phyloP scores from a whole-genome alignment of 2,113 vertebrate genomes.

The Mellivora capensis region DNA sequence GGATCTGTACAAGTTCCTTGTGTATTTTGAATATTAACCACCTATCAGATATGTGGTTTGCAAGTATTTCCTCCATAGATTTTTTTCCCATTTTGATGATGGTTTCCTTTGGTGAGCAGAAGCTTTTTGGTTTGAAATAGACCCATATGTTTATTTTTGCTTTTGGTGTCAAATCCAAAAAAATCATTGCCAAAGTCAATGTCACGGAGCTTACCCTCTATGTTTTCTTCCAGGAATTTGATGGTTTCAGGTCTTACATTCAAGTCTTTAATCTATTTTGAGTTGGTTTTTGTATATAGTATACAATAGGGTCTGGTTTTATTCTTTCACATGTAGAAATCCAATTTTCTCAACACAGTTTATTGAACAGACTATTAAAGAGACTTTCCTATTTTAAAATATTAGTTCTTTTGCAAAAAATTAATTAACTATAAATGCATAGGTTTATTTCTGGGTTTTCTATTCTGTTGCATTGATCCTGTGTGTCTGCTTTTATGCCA shows the following conservation, averaged over 20 bases:
- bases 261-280: neutral
- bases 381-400: neutral
- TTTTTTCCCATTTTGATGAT: neutral
- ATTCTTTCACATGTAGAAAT: neutral
- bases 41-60: neutral
- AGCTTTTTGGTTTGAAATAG: neutral
- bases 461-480: neutral
- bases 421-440: neutral
- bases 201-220: neutral
- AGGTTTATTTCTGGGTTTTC: neutral
- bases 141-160: neutral
- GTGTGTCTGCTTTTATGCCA: neutral
- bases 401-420: neutral
- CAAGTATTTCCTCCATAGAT: neutral
- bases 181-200: neutral
- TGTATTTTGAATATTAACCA: neutral
- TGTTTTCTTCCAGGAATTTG: neutral
- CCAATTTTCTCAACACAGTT: neutral
- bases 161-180: neutral
- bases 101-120: neutral
- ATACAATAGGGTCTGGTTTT: neutral
- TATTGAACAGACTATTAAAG: neutral
- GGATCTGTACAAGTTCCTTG: neutral
- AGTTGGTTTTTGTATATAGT: neutral
- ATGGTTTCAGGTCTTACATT: neutral